Conservation (phyloP, 2,797 vertebrate genomes). For the Enteromius viviparus region DNA sequence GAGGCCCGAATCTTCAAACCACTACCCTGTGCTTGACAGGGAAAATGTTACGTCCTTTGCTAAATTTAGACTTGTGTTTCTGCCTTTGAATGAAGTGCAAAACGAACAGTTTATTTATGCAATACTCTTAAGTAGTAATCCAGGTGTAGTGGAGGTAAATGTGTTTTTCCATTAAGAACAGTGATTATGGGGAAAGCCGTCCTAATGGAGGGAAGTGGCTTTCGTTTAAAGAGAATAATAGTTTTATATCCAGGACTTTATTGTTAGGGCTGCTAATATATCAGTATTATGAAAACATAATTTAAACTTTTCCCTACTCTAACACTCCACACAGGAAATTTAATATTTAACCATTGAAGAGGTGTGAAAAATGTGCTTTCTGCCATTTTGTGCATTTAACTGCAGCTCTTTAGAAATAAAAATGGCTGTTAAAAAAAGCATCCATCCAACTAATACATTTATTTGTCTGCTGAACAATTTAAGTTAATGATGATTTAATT, state of each 20-base stretch:
- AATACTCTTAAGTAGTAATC: background rate
- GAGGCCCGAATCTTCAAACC: background rate
- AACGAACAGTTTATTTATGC: background rate
- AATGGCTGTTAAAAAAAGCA: constrained; percentile 56
- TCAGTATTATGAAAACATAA: constrained; percentile 63
- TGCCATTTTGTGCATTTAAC: constrained; percentile 78
- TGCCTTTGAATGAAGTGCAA: background rate
- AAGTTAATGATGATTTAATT: background rate
- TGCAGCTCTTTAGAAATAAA: constrained; percentile 67
- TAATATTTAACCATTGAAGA: constrained; percentile 77
- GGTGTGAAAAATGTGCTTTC: constrained; percentile 78
- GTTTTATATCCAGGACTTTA: constrained; percentile 24
- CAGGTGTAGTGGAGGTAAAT: constrained; percentile 31
- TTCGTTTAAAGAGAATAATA: background rate
- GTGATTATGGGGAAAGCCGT: constrained; percentile 17
- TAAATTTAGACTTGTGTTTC: background rate
- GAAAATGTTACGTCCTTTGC: constrained; percentile 6
- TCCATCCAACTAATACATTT: background rate
- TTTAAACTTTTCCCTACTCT: constrained; percentile 76
- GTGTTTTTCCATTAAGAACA: constrained; percentile 26
- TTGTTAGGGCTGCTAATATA: constrained; percentile 19
- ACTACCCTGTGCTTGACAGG: background rate
- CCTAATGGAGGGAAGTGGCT: constrained; percentile 14
- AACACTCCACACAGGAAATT: constrained; percentile 78
- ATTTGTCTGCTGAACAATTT: background rate